Base-by-base conservation (phyloP, 2,113 vertebrate genomes). In the Oophaga pumilio region DNA sequence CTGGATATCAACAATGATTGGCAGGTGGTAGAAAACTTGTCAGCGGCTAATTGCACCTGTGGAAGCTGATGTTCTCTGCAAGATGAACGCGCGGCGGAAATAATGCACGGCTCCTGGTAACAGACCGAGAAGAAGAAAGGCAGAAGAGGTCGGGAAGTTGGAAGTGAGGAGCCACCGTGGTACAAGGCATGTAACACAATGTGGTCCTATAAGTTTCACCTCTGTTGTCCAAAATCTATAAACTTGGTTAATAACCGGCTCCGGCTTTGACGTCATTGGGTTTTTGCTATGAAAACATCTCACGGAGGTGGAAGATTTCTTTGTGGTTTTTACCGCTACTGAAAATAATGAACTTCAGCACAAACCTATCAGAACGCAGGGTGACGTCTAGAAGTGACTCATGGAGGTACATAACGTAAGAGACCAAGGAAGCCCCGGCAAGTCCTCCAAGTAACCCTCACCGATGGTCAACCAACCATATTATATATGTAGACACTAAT, bases 1-100 rank as follows among this genome's bases (percentile, higher is more conserved):
- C 93, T 97, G 0, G 96, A 98, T 0, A 93, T 95, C 64, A 52
- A 82, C 0, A 94, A 97, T 89, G 96, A 89, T 83, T 97, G 97
- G 97, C 96, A 96, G 89, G 92, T 92, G 82, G 94, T 97, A 91
- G 94, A 96, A 89, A 94, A 96, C 92, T 93, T 97, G 81, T 96
- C 95, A 0, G 97, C 97, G 0, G 93, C 96, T 0, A 95, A 91
- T 81, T 98, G 97, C 82, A 89, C 91, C 91, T 98, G 97, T 7
- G 89, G 95, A 22, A 94, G 93, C 57, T 97, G 83, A 93, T 2
- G 17, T 26, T 8, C 20, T 24, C 52, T 18, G 24, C 13, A 6
- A 24, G 66, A 50, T 26, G 56, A 43, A 52, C 26, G 28, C 28
- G 22, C 22, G 64, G 33, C 15, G 20, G 68, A 17, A 56, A 53